A percentile compares a stretch with the other conserved stretches of the same genome.
Conservation (phyloP, 2,113 vertebrate species). For the Chelonoidis abingdonii region DNA sequence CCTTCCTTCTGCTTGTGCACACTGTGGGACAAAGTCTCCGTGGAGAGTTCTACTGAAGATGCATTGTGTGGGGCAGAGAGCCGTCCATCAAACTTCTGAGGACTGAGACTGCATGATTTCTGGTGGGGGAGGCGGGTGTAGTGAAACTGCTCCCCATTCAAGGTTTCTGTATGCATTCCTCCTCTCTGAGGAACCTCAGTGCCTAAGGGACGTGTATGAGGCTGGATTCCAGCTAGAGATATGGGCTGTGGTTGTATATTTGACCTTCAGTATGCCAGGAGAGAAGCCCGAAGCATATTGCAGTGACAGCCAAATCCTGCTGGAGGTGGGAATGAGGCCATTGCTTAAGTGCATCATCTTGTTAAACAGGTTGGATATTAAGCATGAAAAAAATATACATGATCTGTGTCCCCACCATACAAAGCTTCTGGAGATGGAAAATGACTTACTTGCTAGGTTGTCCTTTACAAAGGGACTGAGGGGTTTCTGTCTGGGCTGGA, state of each 20-base stretch:
- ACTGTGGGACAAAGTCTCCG: too few relatives aligned
- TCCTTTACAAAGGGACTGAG: conserved; percentile 47
- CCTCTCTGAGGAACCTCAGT: not conserved
- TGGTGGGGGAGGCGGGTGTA: not conserved
- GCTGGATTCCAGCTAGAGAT: not conserved
- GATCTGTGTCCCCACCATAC: fast-evolving
- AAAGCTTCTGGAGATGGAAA: not conserved
- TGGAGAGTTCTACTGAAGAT: not conserved
- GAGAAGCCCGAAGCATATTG: conserved; percentile 2
- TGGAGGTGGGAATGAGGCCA: conserved; percentile 8
- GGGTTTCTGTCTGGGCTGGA: conserved; percentile 72
- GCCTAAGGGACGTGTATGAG: not conserved
- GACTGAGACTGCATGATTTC: not conserved
- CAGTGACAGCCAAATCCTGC: not conserved
- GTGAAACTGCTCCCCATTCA: not conserved
- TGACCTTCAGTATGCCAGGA: conserved; percentile 65
- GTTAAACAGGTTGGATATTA: not conserved
- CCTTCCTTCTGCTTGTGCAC: not conserved
- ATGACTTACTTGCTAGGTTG: conserved; percentile 77
- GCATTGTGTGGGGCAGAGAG: not conserved
- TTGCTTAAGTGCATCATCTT: conserved; percentile 27
- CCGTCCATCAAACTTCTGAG: not conserved
- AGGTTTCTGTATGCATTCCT: not conserved
- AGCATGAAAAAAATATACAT: fast-evolving
- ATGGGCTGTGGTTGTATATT: not conserved